Conservation (phyloP, 2,888 invertebrate species). For the Volucella inflata region DNA sequence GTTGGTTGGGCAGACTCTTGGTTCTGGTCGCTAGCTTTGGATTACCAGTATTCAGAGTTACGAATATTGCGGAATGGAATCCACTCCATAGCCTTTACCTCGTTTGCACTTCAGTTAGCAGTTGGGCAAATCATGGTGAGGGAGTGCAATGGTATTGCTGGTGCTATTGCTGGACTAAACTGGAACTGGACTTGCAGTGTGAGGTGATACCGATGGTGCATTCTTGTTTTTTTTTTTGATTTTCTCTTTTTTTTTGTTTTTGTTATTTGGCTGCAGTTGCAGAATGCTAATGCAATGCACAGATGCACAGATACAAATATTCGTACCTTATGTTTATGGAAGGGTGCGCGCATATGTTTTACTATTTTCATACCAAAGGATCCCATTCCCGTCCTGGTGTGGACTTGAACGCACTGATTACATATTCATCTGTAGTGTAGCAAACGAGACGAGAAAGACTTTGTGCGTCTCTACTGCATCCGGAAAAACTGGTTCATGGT, state of each 20-base stretch:
- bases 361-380: slow-evolving; percentile 63
- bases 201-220: slow-evolving; percentile 29
- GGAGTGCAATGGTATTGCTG: slow-evolving; percentile 38
- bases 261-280: slow-evolving; percentile 37
- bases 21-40: slow-evolving; percentile 20
- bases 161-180: slow-evolving; percentile 16
- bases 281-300: slow-evolving; percentile 60
- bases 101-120: slow-evolving; percentile 66
- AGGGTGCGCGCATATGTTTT: slow-evolving; percentile 47
- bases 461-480: slow-evolving; percentile 59
- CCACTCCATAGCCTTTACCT: slow-evolving; percentile 59
- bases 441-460: slow-evolving; percentile 19
- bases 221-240: slow-evolving; percentile 3
- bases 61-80: slow-evolving; percentile 31
- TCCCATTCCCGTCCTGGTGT: slow-evolving; percentile 49
- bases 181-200: background rate
- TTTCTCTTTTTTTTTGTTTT: too few relatives aligned
- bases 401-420: slow-evolving; percentile 31
- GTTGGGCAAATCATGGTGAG: slow-evolving; percentile 41
- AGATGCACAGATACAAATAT: slow-evolving; percentile 39
- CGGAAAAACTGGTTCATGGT: slow-evolving; percentile 73
- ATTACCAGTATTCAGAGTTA: background rate
- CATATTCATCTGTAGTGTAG: slow-evolving; percentile 45
- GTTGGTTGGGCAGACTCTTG: slow-evolving; percentile 17
- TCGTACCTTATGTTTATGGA: slow-evolving; percentile 2